A percentile compares a stretch with the other conserved stretches of the same genome.
phyloP scores from a whole-genome alignment of 1,140 invertebrate genomes.

The Probaryconus sp. region DNA sequence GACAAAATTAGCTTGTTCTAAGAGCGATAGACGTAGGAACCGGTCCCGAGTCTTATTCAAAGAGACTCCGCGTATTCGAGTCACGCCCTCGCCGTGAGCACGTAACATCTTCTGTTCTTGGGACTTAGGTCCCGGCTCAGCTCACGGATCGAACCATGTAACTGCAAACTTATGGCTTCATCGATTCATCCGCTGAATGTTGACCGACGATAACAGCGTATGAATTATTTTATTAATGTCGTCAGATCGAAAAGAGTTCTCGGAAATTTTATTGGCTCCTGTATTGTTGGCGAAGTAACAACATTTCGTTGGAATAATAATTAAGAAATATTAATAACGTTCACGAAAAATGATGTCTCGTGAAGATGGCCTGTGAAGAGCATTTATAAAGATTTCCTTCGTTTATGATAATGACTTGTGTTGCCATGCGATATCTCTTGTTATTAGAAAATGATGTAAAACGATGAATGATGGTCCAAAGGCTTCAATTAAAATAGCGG shows the following conservation, averaged over 20 bases:
- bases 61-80: slow-evolving; percentile 51
- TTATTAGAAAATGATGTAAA: too few species aligned
- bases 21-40: slow-evolving; percentile 17
- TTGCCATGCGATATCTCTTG: too few species aligned
- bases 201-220: slow-evolving; percentile 6
- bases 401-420: too few species aligned
- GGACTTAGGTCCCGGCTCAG: slow-evolving; percentile 63
- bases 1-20: neutral
- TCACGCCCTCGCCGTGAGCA: slow-evolving; percentile 66
- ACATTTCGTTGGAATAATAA: too few species aligned
- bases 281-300: too few species aligned
- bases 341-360: too few species aligned
- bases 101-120: slow-evolving; percentile 72
- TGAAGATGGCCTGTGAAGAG: too few species aligned
- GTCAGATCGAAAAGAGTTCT: slow-evolving; percentile 18
- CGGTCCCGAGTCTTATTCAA: slow-evolving; percentile 6
- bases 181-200: slow-evolving; percentile 45
- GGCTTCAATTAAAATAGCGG: too few species aligned
- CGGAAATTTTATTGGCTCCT: slow-evolving; percentile 7
- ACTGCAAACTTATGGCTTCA: slow-evolving; percentile 40
- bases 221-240: slow-evolving; percentile 39
- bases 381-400: too few species aligned
- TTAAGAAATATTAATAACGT: too few species aligned
- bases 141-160: slow-evolving; percentile 38
- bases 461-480: too few species aligned